These are phyloP conservation scores for Xerus rutilus DNA, from an alignment of 2,797 vertebrate species.

Conservation along the genomic window DNA sequence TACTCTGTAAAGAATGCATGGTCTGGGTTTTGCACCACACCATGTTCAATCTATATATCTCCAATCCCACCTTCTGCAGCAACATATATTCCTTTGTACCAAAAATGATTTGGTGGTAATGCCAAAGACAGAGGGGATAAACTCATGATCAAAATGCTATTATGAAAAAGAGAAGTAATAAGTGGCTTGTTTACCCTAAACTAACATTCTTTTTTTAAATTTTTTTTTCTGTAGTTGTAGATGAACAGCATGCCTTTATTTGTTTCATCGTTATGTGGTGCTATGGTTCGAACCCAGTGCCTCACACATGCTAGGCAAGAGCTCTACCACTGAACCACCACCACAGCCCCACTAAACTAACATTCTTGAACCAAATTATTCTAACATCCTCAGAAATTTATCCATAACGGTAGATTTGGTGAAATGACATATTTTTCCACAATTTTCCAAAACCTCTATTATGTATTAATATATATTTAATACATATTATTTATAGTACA, in stretches of 20 bases:
- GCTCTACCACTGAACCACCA: no score
- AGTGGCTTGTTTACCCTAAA: neutral
- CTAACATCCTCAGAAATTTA: constrained; percentile 49
- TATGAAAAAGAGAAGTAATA: constrained; percentile 8
- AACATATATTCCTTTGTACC: neutral
- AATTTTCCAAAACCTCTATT: constrained; percentile 25
- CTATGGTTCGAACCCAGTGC: no score
- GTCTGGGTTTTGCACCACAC: neutral
- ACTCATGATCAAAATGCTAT: neutral
- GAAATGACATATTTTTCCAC: neutral
- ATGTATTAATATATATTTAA: neutral
- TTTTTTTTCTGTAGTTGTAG: no score
- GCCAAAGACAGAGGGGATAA: neutral
- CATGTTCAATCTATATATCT: neutral
- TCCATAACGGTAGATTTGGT: neutral
- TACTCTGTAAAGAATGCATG: neutral
- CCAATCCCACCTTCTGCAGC: neutral
- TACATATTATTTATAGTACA: neutral
- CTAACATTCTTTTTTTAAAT: neutral
- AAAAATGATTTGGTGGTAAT: neutral
- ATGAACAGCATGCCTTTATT: no score
- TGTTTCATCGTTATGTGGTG: no score
- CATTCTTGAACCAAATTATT: neutral
- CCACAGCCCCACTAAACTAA: neutral
- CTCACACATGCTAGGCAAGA: no score